Conservation (phyloP, 2,888 invertebrate genomes). For the Drosophila maculinotata region DNA sequence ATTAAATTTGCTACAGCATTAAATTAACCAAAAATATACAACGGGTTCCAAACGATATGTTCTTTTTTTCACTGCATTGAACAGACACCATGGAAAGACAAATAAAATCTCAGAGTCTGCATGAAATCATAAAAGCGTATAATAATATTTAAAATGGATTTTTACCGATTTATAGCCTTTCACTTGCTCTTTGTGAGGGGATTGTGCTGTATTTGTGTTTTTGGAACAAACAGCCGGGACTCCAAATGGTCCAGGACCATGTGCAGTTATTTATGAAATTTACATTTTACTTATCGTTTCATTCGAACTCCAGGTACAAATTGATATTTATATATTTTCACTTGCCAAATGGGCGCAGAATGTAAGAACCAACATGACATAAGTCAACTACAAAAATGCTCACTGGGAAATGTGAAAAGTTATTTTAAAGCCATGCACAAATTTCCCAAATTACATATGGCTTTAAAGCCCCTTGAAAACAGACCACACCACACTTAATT, state of each 20-base stretch:
- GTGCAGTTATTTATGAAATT: slow-evolving; percentile 58
- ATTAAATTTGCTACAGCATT: background rate
- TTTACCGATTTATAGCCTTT: slow-evolving; percentile 61
- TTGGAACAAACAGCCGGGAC: background rate
- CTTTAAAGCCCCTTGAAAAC: background rate
- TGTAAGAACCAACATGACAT: slow-evolving; percentile 16
- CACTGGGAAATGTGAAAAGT: slow-evolving; percentile 2
- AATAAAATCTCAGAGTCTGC: slow-evolving; percentile 38
- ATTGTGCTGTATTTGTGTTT: slow-evolving; percentile 4
- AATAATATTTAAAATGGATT: slow-evolving; percentile 68
- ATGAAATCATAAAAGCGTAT: slow-evolving; percentile 41
- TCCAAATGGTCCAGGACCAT: slow-evolving; percentile 28
- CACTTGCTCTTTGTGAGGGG: slow-evolving; percentile 30
- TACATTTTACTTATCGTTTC: slow-evolving; percentile 43
- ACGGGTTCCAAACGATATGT: background rate
- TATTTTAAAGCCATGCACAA: slow-evolving; percentile 23
- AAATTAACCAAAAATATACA: slow-evolving; percentile 15
- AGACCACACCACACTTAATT: slow-evolving; percentile 22
- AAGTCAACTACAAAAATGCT: slow-evolving; percentile 17
- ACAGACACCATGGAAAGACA: slow-evolving; percentile 31
- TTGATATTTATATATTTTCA: slow-evolving; percentile 62
- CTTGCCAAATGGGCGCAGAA: slow-evolving; percentile 20
- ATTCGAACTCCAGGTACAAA: slow-evolving; percentile 52
- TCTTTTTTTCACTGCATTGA: slow-evolving; percentile 22
- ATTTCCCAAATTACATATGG: slow-evolving; percentile 10